Percentiles rank a stretch among this genome's conserved stretches.
phyloP scores from a whole-genome alignment of 2,888 invertebrate species.

The Anagyrus pseudococci region DNA sequence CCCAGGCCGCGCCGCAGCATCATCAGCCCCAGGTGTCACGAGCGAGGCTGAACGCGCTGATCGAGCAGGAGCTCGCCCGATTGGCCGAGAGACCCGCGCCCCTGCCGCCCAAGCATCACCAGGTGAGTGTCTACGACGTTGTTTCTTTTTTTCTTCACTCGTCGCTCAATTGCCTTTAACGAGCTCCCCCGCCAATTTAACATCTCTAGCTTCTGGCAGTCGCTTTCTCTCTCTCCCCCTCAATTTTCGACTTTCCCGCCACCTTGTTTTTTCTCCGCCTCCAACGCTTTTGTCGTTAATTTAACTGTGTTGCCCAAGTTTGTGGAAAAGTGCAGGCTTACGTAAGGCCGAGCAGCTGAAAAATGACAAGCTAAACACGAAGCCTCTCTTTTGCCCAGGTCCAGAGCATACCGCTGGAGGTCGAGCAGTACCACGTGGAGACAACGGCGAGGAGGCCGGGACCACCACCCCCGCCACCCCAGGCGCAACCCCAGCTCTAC shows the following conservation, averaged over 20 bases:
- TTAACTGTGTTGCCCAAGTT: neutral
- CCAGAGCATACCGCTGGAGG: conserved; percentile 31
- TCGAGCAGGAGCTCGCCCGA: conserved; percentile 27
- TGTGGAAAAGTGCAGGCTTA: too few relatives aligned
- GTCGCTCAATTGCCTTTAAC: too few relatives aligned
- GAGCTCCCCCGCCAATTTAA: too few relatives aligned
- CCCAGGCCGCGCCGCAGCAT: conserved; percentile 1
- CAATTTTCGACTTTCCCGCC: too few relatives aligned
- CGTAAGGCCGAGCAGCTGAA: neutral
- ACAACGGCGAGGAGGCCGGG: conserved; percentile 24
- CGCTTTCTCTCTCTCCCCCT: too few relatives aligned
- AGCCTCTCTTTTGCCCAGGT: neutral
- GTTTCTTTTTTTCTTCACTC: too few relatives aligned
- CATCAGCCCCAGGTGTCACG: conserved; percentile 13
- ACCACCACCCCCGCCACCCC: neutral
- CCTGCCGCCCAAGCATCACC: conserved; percentile 9
- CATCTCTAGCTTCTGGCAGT: too few relatives aligned
- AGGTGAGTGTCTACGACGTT: conserved; percentile 13
- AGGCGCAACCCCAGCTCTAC: conserved; percentile 8
- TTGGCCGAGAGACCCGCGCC: conserved; percentile 19
- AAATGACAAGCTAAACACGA: too few relatives aligned
- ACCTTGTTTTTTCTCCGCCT: neutral
- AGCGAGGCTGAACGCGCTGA: conserved; percentile 10
- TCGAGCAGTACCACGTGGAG: conserved; percentile 39
- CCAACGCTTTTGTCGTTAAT: neutral